Percentiles rank a stretch among this genome's conserved stretches.
Conservation (phyloP, 2,797 vertebrate species). For the Epinephelus coioides region DNA sequence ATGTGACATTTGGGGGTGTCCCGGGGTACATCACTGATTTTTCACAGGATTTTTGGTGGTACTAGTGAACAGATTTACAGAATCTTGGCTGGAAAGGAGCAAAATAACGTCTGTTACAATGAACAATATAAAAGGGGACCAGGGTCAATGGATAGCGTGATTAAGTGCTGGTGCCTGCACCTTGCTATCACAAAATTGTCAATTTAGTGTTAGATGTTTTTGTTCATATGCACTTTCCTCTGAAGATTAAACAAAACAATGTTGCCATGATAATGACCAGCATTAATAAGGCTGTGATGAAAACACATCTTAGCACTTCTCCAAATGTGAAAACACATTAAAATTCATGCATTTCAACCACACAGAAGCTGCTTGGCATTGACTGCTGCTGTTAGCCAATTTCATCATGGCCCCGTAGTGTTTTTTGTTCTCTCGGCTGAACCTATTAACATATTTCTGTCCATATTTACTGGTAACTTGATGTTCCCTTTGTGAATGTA, state of each 20-base stretch:
- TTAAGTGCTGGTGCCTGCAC: neutral
- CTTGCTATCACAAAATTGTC: neutral
- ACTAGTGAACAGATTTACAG: neutral
- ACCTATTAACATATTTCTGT: constrained; percentile 7
- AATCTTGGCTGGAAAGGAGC: too few relatives aligned
- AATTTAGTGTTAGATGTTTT: neutral
- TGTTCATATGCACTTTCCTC: neutral
- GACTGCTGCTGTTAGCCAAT: constrained; percentile 21
- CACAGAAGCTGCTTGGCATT: neutral
- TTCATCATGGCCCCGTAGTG: constrained; percentile 8
- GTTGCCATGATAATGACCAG: neutral
- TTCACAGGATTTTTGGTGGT: neutral
- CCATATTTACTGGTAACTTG: constrained; percentile 20
- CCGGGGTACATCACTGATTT: neutral
- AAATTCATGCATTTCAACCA: constrained; percentile 38
- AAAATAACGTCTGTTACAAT: neutral
- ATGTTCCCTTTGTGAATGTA: constrained; percentile 11
- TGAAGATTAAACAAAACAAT: neutral
- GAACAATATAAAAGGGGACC: too few relatives aligned
- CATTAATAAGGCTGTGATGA: constrained; percentile 11
- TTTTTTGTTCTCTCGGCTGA: constrained; percentile 6
- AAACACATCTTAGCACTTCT: constrained; percentile 35
- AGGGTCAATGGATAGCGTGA: neutral
- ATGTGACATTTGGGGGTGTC: neutral
- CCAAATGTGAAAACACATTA: constrained; percentile 45